Evolutionary conservation across 2,888 invertebrate species (phyloP).

Genomic region (Tridacna gigas): DNA sequence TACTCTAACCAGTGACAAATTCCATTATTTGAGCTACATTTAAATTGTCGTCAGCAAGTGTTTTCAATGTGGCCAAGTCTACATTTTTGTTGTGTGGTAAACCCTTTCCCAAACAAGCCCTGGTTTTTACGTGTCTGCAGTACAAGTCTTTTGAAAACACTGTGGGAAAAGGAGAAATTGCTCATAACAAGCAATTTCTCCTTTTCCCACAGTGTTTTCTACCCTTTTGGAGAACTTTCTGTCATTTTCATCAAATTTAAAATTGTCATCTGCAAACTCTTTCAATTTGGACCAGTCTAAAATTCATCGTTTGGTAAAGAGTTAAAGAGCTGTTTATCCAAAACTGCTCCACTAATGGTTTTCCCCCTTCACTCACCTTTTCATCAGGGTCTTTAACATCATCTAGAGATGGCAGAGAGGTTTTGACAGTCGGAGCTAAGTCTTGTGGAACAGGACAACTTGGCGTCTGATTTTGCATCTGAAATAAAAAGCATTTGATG

Average conservation of each 20-base stretch:
- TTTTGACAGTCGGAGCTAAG: constrained; percentile 62
- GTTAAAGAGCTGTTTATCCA: no score
- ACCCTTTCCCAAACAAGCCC: neutral
- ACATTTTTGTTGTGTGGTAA: neutral
- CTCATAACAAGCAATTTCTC: no score
- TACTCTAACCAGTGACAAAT: no score
- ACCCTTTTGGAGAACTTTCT: neutral
- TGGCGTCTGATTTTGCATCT: constrained; percentile 1
- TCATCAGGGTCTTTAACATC: constrained; percentile 75
- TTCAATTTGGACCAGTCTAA: neutral
- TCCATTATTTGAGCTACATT: no score
- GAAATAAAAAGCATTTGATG: neutral
- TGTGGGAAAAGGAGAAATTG: neutral
- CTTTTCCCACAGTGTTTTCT: neutral
- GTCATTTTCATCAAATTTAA: no score
- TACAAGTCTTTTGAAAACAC: neutral
- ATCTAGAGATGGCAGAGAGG: constrained; percentile 78
- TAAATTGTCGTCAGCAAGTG: no score
- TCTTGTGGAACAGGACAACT: constrained; percentile 34
- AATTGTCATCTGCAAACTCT: no score
- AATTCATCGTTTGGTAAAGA: neutral
- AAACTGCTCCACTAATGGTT: no score
- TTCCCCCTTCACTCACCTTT: constrained; percentile 65
- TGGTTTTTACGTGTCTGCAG: neutral
- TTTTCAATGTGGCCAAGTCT: neutral